Evolutionary conservation across 2,888 invertebrate species (phyloP), one percentile per base, ranked within the genome.

Genomic region (Leptothorax acervorum): DNA sequence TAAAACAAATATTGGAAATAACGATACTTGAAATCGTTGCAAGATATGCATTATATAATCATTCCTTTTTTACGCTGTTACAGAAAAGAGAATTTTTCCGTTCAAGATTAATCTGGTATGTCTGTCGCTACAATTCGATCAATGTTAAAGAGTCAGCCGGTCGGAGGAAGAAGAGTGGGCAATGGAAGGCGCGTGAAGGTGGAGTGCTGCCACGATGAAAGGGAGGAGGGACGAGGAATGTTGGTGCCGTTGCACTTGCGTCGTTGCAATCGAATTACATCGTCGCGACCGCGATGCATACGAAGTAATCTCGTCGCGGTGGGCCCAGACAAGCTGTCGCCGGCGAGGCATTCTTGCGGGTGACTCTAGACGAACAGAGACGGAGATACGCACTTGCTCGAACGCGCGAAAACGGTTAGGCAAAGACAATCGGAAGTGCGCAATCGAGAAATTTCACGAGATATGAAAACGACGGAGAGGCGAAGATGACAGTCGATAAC

Each of bases 261-360:
- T 83, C 63, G 85, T 79, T 78, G 84, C 84, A 91, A 91, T 89
- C 87, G 88, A 85, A 89, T 90, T 89, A 88, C 76, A 88, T 84
- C 85, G 87, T 84, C 86, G 79, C 85, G 82, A 87, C 86, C 84
- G 91, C 90, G 90, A 90, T 90, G 90, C 89, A 92, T 90, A 89
- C 89, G 86, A 91, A 91, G 89, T 91, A 91, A 92, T 91, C 88
- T 88, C 84, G 84, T 86, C 87, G 85, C 71, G 86, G 78, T 81
- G 84, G 81, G 74, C 90, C 65, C 86, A 90, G 90, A 90, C 89
- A 88, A 88, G 79, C 86, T 88, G 89, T 89, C 89, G 88, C 82
- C 85, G 75, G 75, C 82, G 79, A 48, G 51, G 87, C 74, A 85
- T 90, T 89, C 89, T 86, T 85, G 85, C 81, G 89, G 86, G 86